Evolutionary conservation across 2,113 vertebrate genomes (phyloP).

Genomic region (Pristiophorus japonicus): DNA sequence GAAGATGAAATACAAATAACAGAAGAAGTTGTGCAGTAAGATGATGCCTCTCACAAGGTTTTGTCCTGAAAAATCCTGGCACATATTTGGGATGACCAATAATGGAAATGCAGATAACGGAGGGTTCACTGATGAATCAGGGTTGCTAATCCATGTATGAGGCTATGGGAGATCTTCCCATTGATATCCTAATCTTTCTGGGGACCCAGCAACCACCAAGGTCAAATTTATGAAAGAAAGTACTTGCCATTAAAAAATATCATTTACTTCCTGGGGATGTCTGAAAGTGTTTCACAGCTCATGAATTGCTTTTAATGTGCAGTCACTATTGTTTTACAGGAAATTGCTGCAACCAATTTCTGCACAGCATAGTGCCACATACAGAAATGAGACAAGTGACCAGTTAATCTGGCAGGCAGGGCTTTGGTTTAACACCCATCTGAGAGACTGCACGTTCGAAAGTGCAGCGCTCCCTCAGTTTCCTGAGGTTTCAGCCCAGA

Average conservation of each 20-base stretch:
- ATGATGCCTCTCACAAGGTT: neutral
- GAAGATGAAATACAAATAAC: too few species aligned
- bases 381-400: too few species aligned
- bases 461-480: too few species aligned
- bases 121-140: neutral
- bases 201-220: neutral
- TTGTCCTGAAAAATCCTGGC: neutral
- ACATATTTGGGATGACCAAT: neutral
- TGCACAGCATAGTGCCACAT: too few species aligned
- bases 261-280: neutral
- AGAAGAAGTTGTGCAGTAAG: too few species aligned
- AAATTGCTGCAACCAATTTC: too few species aligned
- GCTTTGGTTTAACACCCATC: neutral
- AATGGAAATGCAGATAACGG: neutral
- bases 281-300: neutral
- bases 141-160: neutral
- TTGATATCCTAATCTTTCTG: neutral
- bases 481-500: neutral
- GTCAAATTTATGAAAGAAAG: neutral
- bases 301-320: neutral
- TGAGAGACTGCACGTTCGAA: neutral
- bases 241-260: neutral
- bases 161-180: neutral
- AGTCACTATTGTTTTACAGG: neutral
- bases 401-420: neutral